Base-by-base conservation (phyloP, 1,140 invertebrate genomes). In the Drosophila pseudoananassae region DNA sequence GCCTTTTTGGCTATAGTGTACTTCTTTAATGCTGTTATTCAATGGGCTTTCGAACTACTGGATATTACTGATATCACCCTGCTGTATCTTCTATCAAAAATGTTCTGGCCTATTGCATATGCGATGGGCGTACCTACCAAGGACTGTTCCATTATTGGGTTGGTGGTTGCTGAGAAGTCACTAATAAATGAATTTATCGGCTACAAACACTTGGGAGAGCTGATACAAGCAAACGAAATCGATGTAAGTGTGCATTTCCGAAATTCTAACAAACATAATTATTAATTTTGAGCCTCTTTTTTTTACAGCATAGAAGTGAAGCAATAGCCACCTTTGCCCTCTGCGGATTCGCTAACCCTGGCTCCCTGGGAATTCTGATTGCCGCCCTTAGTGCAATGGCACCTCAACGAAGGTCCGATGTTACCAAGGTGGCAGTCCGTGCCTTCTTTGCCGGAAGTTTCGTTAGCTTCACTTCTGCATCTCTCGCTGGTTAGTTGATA, bases 151-250 rank as follows among this genome's bases (percentile, higher is more conserved):
- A 91, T 93, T 0, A 96, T 98, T 0, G 97, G 94, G 0, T 92
- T 93, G 17, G 92, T 98, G 2, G 95, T 98, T 54, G 97, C 97
- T 0, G 88, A 98, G 1, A 98, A 98, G 93, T 97, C 96, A 0
- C 93, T 97, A 0, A 93, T 98, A 1, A 98, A 98, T 84, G 97
- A 98, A 92, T 98, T 98, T 85, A 94, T 98, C 0, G 97, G 97
- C 1, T 98, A 97, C 88, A 92, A 95, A 84, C 92, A 94, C 68
- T 91, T 98, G 70, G 95, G 95, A 1, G 91, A 95, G 63, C 94
- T 94, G 76, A 95, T 95, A 58, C 78, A 79, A n/a, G 76, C 85
- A 0, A 91, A 92, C 0, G 61, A 92, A 54, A 74, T 97, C 14
- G 95, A 94, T n/a, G 95, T 96, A 91, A 92, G 92, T 91, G 31